Conservation (phyloP, 2,797 vertebrate species). For the Nannoperca obscura region DNA sequence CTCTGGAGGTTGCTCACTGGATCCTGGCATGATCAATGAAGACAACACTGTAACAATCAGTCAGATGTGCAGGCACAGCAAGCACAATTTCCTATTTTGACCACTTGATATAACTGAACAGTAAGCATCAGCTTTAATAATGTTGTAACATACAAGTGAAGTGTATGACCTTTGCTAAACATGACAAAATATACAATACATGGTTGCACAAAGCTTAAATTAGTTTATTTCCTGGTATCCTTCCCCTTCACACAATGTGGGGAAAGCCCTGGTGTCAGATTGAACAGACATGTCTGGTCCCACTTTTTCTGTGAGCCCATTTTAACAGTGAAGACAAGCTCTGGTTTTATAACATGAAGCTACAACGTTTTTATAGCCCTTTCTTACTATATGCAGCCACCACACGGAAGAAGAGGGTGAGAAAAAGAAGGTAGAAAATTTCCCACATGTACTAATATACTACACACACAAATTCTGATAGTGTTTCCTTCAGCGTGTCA, state of each 20-base stretch:
- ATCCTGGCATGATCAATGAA: not conserved
- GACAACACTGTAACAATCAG: not conserved
- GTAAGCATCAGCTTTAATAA: constrained; percentile 4
- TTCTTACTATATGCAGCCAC: not conserved
- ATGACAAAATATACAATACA: not conserved
- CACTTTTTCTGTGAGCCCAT: not conserved
- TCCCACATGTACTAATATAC: not conserved
- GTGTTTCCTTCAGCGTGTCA: not conserved
- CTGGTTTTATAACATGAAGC: constrained; percentile 6
- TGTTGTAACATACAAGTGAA: not conserved
- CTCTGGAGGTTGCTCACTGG: constrained; percentile 24
- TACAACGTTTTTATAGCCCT: not conserved
- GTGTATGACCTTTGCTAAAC: not conserved
- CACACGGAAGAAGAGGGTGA: not conserved
- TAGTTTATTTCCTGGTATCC: not conserved
- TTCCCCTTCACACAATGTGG: not conserved
- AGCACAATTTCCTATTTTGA: not conserved
- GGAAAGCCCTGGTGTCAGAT: not conserved
- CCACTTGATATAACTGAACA: not conserved
- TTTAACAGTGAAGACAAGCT: constrained; percentile 10
- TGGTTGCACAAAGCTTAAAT: not conserved
- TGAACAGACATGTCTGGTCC: not conserved
- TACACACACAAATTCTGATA: not conserved
- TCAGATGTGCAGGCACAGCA: not conserved
- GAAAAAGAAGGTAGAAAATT: not conserved